phyloP scores from a whole-genome alignment of 2,113 vertebrate genomes.

The Phylloscopus whistleri region DNA sequence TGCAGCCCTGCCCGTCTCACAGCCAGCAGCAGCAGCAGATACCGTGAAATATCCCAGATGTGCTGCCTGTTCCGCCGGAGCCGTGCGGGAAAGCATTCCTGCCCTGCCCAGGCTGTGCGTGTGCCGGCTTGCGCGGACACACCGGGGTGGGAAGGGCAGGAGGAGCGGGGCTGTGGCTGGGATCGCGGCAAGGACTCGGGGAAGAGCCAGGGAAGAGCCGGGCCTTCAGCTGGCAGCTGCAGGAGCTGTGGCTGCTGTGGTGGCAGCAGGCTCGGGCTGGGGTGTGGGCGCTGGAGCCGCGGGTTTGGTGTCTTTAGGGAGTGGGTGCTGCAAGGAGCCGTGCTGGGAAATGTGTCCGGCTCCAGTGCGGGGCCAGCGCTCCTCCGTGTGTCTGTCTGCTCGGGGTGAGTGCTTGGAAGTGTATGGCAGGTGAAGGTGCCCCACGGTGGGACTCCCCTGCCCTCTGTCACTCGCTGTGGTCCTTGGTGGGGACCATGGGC shows the following conservation, averaged over 20 bases:
- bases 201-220: neutral
- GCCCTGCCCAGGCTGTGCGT: constrained; percentile 36
- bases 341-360: neutral
- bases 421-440: rapidly evolving
- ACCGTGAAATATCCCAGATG: rapidly evolving
- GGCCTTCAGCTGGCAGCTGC: rapidly evolving
- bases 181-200: too few relatives aligned
- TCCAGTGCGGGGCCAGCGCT: neutral
- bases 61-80: neutral
- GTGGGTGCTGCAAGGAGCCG: neutral
- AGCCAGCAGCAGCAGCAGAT: neutral
- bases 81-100: neutral
- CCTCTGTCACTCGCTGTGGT: neutral
- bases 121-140: constrained; percentile 7
- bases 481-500: rapidly evolving
- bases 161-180: rapidly evolving
- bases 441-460: rapidly evolving
- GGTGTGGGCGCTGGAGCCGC: neutral
- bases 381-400: neutral
- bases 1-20: neutral
- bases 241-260: rapidly evolving
- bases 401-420: neutral
- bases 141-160: neutral
- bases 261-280: neutral
- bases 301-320: neutral